Evolutionary conservation across 2,797 vertebrate genomes (phyloP), one percentile per base, ranked within the genome.

Genomic region (Spatula clypeata): DNA sequence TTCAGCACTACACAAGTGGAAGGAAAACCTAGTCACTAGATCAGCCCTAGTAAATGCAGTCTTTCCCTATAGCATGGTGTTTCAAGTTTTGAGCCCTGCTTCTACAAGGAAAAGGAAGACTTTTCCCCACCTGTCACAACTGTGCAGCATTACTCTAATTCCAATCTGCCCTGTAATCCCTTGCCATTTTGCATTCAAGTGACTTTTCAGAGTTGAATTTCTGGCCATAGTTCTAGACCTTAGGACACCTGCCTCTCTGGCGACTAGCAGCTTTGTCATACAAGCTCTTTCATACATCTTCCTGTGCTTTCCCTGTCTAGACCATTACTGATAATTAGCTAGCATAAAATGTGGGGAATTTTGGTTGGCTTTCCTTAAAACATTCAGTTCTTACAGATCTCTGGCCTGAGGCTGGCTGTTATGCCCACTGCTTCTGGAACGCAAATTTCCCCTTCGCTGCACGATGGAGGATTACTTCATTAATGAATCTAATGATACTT

Each of bases 401-500:
- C 66, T 93, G 87, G 89, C 95, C 90, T 64, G 92, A 85, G 93
- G 91, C 91, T 95, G 79, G 11, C 75, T 94, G 66, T 81, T 89
- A 45, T n/a, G 66, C 45, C 81, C 91, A 13, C 31, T 90, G 82
- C 73, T 93, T 69, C 94, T 84, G 47, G 71, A 94, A 74, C 5
- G 2, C 57, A 67, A 77, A 66, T 94, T 84, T 88, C 64, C 86
- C 88, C 88, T 88, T 65, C 55, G 0, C 91, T 61, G 86, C 79
- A 13, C 9, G 32, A 86, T 73, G 61, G 79, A 94, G 76, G 71
- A 90, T 95, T 93, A 90, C 88, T 95, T 84, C 83, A 94, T 97
- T 95, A 96, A 95, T 95, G 93, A 55, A 69, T 82, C 42, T 72
- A 91, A 94, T 88, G 84, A 93, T 93, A 90, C 91, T 92, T 95